Percentiles rank a stretch among this genome's conserved stretches.
Conservation (phyloP, 2,113 vertebrate species). For the Lontra canadensis region DNA sequence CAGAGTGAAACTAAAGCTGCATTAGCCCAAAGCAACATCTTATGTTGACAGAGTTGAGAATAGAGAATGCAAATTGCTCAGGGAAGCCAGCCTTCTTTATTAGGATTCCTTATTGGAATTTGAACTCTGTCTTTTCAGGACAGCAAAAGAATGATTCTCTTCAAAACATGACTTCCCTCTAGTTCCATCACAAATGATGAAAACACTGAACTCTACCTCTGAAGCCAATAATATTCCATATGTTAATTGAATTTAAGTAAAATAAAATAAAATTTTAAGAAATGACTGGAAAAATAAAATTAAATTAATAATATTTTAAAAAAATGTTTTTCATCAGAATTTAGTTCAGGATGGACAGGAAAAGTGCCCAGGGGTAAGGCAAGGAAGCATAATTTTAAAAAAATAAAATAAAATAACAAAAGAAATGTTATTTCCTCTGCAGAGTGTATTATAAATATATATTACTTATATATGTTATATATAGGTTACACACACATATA, state of each 20-base stretch:
- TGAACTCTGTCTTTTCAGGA: neutral
- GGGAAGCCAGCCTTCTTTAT: neutral
- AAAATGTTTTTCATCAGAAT: too few species aligned
- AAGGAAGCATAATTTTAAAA: neutral
- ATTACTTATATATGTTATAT: too few species aligned
- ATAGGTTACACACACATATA: neutral
- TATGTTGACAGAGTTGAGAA: neutral
- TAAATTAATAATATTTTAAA: too few species aligned
- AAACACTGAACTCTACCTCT: neutral
- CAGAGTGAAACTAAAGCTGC: neutral
- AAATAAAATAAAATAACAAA: neutral
- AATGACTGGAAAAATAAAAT: neutral
- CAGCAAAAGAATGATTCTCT: neutral
- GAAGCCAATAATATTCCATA: neutral
- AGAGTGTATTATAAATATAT: neutral
- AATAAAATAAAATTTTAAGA: neutral
- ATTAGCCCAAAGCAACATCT: constrained; percentile 45
- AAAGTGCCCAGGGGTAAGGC: too few species aligned
- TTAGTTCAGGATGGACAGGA: too few species aligned
- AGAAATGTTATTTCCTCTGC: constrained; percentile 30
- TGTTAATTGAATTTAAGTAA: neutral
- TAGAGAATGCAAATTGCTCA: constrained; percentile 18
- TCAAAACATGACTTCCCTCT: neutral
- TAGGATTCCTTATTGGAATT: neutral
- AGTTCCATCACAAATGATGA: neutral